Evolutionary conservation across 2,113 vertebrate genomes (phyloP).

Genomic region (Nerophis ophidion): DNA sequence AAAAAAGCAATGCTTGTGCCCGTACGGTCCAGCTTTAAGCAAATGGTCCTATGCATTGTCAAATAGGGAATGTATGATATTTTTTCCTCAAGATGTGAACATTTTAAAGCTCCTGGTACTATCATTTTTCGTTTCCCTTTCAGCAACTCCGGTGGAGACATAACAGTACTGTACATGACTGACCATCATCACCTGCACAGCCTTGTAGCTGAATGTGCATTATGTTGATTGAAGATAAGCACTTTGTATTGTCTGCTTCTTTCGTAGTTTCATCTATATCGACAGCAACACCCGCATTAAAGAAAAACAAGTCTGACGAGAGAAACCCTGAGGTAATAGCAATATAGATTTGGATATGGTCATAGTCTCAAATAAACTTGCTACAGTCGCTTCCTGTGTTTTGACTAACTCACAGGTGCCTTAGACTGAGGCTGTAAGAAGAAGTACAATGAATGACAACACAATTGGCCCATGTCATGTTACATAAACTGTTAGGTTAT

Average conservation of each 20-base stretch:
- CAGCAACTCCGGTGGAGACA: slow-evolving; percentile 2
- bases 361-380: not conserved
- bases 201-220: slow-evolving; percentile 14
- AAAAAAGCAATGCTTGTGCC: no score
- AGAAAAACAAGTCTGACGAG: slow-evolving; percentile 12
- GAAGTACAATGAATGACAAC: not conserved
- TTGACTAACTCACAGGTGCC: slow-evolving; percentile 41
- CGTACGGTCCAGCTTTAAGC: no score
- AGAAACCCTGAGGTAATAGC: not conserved
- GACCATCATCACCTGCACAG: not conserved
- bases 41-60: no score
- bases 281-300: slow-evolving; percentile 3
- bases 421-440: not conserved
- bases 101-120: no score
- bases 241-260: slow-evolving; percentile 28
- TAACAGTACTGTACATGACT: slow-evolving; percentile 11
- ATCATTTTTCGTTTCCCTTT: no score
- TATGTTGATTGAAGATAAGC: slow-evolving; percentile 21
- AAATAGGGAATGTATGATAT: no score
- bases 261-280: not conserved
- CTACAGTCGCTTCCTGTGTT: slow-evolving; percentile 24
- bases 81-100: no score
- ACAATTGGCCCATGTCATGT: slow-evolving; percentile 6
- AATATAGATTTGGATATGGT: not conserved
- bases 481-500: not conserved